These are phyloP conservation scores for Corydoras sp. DNA, from an alignment of 2,113 vertebrate species.

Conservation along the genomic window DNA sequence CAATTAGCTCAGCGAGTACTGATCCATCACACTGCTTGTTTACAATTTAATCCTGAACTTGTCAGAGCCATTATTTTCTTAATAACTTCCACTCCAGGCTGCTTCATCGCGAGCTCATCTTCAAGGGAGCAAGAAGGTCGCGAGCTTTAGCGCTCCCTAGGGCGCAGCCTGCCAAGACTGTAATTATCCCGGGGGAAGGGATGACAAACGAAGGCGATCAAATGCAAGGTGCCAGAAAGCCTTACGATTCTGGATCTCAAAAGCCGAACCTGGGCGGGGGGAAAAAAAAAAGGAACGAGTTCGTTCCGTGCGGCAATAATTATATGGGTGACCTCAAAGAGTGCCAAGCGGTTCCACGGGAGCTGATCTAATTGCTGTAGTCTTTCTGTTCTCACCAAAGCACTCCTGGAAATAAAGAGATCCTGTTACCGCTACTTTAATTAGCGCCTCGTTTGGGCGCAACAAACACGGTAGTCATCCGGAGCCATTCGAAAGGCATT, in stretches of 20 bases:
- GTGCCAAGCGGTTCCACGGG: slow-evolving; percentile 26
- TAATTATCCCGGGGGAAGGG: slow-evolving; percentile 64
- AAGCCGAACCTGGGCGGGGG: slow-evolving; percentile 20
- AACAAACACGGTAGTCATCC: slow-evolving; percentile 11
- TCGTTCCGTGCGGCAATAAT: slow-evolving; percentile 28
- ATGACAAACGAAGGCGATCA: slow-evolving; percentile 62
- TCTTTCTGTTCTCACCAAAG: slow-evolving; percentile 13
- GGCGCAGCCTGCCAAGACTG: slow-evolving; percentile 54
- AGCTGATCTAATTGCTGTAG: slow-evolving; percentile 26
- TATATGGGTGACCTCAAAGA: slow-evolving; percentile 22
- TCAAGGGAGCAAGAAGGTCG: slow-evolving; percentile 67
- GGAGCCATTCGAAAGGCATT: not conserved
- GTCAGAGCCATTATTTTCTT: slow-evolving; percentile 46
- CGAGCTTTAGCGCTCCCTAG: slow-evolving; percentile 56
- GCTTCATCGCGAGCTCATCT: slow-evolving; percentile 56
- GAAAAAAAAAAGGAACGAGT: slow-evolving; percentile 28
- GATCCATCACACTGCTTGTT: slow-evolving; percentile 51
- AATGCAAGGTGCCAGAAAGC: slow-evolving; percentile 55
- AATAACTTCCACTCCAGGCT: slow-evolving; percentile 38
- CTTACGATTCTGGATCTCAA: slow-evolving; percentile 43
- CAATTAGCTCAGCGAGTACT: slow-evolving; percentile 54
- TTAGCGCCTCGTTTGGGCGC: slow-evolving; percentile 6
- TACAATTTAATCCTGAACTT: slow-evolving; percentile 50
- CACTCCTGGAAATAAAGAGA: not conserved
- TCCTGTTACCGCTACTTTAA: slow-evolving; percentile 10